These are phyloP conservation scores for Heterotis niloticus DNA, from an alignment of 2,113 vertebrate genomes.

Conservation along the genomic window DNA sequence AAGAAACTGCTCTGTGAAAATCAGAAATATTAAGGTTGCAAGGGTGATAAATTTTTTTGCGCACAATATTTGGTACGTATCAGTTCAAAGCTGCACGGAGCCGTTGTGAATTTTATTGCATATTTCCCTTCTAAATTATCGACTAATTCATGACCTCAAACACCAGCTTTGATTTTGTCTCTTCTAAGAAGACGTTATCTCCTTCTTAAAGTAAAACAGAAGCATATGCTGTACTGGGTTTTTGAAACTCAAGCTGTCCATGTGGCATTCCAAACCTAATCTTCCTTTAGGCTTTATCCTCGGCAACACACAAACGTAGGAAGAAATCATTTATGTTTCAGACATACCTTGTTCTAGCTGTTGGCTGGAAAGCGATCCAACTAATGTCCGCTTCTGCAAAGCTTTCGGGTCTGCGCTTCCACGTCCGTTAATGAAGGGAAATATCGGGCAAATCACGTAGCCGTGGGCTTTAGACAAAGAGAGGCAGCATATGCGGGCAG, in stretches of 20 bases:
- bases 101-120: neutral
- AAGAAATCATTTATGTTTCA: neutral
- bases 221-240: constrained; percentile 2
- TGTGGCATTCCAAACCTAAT: constrained; percentile 6
- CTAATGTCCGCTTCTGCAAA: neutral
- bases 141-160: neutral
- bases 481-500: constrained; percentile 24
- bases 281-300: neutral
- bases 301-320: neutral
- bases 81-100: neutral
- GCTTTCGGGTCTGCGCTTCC: constrained; percentile 21
- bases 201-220: constrained; percentile 15
- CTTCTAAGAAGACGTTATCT: constrained; percentile 1
- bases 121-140: constrained; percentile 16
- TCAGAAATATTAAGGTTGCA: neutral
- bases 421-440: constrained; percentile 28
- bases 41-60: neutral
- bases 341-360: constrained; percentile 16
- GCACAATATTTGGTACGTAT: neutral
- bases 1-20: too few species aligned
- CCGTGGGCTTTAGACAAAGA: constrained; percentile 24
- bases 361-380: neutral
- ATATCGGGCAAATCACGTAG: constrained; percentile 30
- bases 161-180: neutral
- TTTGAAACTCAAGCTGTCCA: constrained; percentile 7